Conservation (phyloP, 2,888 invertebrate genomes). For the Dryomyza anilis region DNA sequence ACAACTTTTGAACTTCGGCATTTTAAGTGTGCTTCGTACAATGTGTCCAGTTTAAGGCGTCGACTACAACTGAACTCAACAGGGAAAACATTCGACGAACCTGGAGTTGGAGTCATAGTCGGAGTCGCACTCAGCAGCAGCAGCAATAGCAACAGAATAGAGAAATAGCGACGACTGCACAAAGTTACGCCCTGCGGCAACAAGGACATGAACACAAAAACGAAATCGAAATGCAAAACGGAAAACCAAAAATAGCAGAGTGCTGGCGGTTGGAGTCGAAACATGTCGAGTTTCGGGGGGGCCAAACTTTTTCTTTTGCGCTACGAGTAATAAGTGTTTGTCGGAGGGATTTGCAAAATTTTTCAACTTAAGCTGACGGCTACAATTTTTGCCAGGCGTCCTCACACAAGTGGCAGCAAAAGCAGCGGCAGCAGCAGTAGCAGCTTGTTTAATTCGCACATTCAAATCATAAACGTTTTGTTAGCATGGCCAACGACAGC, state of each 20-base stretch:
- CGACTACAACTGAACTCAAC: no score
- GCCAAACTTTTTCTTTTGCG: conserved; percentile 6
- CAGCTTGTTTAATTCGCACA: conserved; percentile 4
- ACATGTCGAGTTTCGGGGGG: not conserved
- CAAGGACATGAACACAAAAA: conserved; percentile 2
- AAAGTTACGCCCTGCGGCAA: not conserved
- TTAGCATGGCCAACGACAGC: not conserved
- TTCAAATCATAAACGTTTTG: conserved; percentile 13
- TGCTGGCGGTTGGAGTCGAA: not conserved
- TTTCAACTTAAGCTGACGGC: conserved; percentile 12
- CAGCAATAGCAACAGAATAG: no score
- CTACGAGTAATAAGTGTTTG: conserved; percentile 7
- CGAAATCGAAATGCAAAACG: conserved; percentile 4
- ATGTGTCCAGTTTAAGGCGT: conserved; percentile 9
- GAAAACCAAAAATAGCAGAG: not conserved
- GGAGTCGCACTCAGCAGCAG: no score
- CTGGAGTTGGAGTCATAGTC: no score
- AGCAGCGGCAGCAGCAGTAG: not conserved
- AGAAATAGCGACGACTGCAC: not conserved
- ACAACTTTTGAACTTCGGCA: conserved; percentile 11
- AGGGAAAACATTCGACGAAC: no score
- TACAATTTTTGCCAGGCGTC: not conserved
- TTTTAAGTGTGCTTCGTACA: conserved; percentile 7
- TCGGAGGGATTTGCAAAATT: conserved; percentile 10
- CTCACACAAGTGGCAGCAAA: no score